Percentiles rank a stretch among this genome's conserved stretches.
Evolutionary conservation across 2,888 invertebrate species (phyloP).

Genomic region (Platycnemis pennipes): DNA sequence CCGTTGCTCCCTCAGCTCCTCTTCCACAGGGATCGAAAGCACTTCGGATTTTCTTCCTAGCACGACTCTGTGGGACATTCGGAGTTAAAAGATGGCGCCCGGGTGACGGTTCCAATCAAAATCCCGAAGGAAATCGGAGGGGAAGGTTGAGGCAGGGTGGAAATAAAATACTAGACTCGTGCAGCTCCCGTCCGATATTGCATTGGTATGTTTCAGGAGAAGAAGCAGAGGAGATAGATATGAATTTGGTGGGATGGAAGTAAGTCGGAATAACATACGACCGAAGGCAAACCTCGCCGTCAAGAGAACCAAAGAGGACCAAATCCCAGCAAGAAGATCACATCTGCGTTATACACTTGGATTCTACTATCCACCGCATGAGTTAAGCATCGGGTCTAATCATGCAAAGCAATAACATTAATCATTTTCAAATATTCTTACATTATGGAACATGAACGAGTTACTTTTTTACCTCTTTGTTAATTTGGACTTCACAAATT

Average conservation of each 20-base stretch:
- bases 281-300: too few species aligned
- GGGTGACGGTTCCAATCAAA: conserved; percentile 37
- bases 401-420: not conserved
- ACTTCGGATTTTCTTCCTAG: not conserved
- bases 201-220: not conserved
- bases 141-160: not conserved
- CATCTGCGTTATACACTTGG: too few species aligned
- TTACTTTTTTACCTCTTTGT: too few species aligned
- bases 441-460: too few species aligned
- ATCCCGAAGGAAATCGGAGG: conserved; percentile 1
- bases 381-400: not conserved
- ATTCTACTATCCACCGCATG: not conserved
- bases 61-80: not conserved
- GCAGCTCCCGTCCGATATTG: not conserved
- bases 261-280: too few species aligned
- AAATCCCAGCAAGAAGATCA: too few species aligned
- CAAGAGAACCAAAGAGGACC: too few species aligned
- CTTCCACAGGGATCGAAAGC: not conserved
- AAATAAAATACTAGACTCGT: not conserved
- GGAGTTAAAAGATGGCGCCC: not conserved
- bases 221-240: not conserved
- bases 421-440: too few species aligned
- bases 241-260: too few species aligned
- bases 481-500: too few species aligned
- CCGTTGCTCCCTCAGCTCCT: too few species aligned